Base-by-base conservation (phyloP, 2,113 vertebrate species). In the Macaca fascicularis region DNA sequence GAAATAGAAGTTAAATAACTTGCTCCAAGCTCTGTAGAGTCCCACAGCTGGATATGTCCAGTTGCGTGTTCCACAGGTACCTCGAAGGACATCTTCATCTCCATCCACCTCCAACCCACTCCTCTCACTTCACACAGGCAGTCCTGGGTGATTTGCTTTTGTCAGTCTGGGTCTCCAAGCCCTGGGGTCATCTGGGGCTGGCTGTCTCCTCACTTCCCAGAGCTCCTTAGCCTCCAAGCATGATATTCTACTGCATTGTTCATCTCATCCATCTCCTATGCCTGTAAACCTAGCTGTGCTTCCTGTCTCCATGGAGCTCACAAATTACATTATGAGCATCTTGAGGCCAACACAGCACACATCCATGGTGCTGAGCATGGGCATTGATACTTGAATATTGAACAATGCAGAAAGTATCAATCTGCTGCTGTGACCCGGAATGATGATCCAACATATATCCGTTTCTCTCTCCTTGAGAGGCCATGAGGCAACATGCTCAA, bases 231-330 rank as follows among this genome's bases (percentile, higher is more conserved):
- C 43, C 64, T 81, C 82, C 40, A 74, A 61, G 48, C 45, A 0
- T 43, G 20, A 23, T 20, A 12, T 2, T 61, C n/a, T 25, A 1
- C 40, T 1, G 43, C 48, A 0, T 0, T 0, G 1, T 2, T n/a
- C 50, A 6, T 8, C 14, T 16, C 32, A 8, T 35, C 25, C 48
- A 2, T 4, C 80, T 7, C 1, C 1, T 6, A 1, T 0, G 2
- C 74, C 69, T 67, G n/a, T 0, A 0, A 2, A 35, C 76, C 5
- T 5, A 45, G 74, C 19, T 27, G 5, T 30, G 57, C 22, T 30
- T 43, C 43, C 61, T 10, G 70, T 82, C 74, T 30, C 7, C 55
- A 3, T 2, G 1, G 72, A 48, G 69, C 9, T 83, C 38, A 23
- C 0, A 1, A 1, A 57, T 12, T n/a, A 5, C 13, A 0, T 59